Base-by-base conservation (phyloP, 2,113 vertebrate species). In the Myrmophylax atrothorax region DNA sequence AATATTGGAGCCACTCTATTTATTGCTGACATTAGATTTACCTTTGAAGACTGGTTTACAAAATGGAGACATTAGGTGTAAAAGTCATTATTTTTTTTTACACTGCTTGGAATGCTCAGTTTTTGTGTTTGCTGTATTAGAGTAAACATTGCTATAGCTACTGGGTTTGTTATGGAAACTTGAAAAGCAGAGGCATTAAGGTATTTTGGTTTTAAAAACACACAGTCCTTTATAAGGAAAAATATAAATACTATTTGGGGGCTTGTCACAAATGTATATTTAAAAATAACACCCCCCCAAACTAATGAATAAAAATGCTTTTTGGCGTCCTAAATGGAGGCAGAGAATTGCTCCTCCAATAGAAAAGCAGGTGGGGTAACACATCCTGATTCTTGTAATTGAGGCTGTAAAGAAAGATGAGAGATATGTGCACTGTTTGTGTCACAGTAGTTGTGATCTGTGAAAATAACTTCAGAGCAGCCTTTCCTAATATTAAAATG, bases 41-140 rank as follows among this genome's bases (percentile, higher is more conserved):
- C 97, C 95, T 97, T 96, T 94, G 92, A 96, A 97, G 94, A 87
- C 96, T 95, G 66, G 95, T 97, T 98, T 98, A 98, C 96, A 94
- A 95, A 97, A 97, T 12, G 94, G 96, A 97, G 96, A 97, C 96
- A 94, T 96, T 79, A 90, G 88, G 94, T 95, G 84, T 94, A 94
- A 94, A 97, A 97, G 92, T 95, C 77, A 95, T 96, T 97, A 94
- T 96, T 97, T 97, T 97, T 97, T 93, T 92, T 95, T 87, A 89
- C n/a, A 33, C 89, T 82, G 80, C 80, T 97, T 4, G 2, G 75
- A 89, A 95, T 94, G 77, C 73, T 92, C 84, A 96, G 79, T 92
- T 95, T 94, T 69, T 87, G 14, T 77, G 37, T 91, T 96, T 94
- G 66, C 69, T 89, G 68, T 91, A 81, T 96, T 87, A 84, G 69